A percentile compares a stretch with the other conserved stretches of the same genome.
Evolutionary conservation across 2,113 vertebrate species (phyloP).

Genomic region (Macroglossus sobrinus): DNA sequence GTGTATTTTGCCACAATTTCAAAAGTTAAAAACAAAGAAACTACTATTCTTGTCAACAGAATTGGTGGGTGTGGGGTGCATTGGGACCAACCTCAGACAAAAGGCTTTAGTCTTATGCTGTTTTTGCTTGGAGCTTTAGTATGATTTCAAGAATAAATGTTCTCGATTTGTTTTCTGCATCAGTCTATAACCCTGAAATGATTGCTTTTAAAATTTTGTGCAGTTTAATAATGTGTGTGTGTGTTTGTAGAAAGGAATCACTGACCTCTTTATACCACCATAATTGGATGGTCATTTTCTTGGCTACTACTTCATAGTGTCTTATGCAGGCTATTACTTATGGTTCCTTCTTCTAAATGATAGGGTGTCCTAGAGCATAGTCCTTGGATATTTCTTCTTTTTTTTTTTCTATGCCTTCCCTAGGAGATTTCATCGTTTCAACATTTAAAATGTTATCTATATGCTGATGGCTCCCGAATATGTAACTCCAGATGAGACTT

Average conservation of each 20-base stretch:
- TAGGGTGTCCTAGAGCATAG: neutral
- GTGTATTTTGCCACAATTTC: neutral
- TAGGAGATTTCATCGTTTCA: neutral
- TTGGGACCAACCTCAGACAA: neutral
- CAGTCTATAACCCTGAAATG: neutral
- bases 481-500: neutral
- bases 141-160: neutral
- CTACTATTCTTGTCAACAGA: neutral
- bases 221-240: neutral
- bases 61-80: neutral
- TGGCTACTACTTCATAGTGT: neutral
- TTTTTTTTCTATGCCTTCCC: neutral
- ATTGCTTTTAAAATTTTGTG: neutral
- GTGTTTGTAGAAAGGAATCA: neutral
- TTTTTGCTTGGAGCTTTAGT: neutral
- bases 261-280: neutral
- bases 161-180: neutral
- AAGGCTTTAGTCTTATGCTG: neutral
- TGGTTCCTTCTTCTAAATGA: neutral
- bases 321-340: neutral
- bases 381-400: neutral
- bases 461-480: neutral
- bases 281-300: neutral
- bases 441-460: neutral
- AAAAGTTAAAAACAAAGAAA: neutral